Conservation (phyloP, 2,113 vertebrate genomes). For the Larimichthys polyactis region DNA sequence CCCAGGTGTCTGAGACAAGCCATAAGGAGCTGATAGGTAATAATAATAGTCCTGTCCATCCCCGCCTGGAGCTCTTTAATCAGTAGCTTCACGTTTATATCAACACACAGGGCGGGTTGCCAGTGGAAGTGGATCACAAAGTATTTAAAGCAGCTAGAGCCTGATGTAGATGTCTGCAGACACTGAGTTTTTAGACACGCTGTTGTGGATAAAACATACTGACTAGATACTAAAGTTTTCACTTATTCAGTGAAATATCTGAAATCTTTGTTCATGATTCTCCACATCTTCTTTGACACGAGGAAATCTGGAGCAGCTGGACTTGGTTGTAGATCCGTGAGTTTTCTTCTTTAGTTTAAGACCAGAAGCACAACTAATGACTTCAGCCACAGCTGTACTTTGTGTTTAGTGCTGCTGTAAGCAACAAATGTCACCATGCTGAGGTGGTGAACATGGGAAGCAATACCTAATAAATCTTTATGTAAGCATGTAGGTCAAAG, state of each 20-base stretch:
- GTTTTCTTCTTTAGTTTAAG: no score
- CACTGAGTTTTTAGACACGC: no score
- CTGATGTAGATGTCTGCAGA: no score
- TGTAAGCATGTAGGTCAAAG: no score
- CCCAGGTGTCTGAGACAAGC: slow-evolving; percentile 46
- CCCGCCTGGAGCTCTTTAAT: slow-evolving; percentile 56
- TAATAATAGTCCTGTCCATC: slow-evolving; percentile 29
- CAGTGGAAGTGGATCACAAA: neutral
- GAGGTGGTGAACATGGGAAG: neutral
- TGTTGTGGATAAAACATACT: neutral
- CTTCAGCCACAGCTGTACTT: neutral
- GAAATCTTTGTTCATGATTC: neutral
- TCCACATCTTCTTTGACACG: no score
- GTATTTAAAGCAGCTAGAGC: neutral
- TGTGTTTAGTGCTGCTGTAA: neutral
- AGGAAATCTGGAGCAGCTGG: no score
- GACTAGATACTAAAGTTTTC: neutral
- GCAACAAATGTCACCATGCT: neutral
- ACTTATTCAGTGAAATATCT: neutral
- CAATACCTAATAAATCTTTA: neutral
- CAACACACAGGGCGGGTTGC: slow-evolving; percentile 4
- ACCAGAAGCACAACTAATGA: no score
- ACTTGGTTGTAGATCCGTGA: no score
- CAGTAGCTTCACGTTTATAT: slow-evolving; percentile 22
- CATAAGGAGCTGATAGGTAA: slow-evolving; percentile 63